phyloP scores from a whole-genome alignment of 2,113 vertebrate species.

The Gnathonemus longibarbis region DNA sequence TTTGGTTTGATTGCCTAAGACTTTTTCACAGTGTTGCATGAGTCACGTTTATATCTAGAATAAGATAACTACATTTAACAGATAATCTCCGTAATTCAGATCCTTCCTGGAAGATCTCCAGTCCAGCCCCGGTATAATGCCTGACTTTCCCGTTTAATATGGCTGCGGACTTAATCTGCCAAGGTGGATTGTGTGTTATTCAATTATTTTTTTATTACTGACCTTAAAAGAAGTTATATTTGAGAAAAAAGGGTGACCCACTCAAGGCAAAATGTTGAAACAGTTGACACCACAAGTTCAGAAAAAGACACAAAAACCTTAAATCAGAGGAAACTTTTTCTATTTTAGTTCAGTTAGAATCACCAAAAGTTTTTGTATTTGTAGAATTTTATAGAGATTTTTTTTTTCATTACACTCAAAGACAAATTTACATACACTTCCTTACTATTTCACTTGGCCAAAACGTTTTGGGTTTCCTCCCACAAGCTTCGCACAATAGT shows the following conservation, averaged over 20 bases:
- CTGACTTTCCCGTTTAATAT: neutral
- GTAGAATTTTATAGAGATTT: too few relatives aligned
- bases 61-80: neutral
- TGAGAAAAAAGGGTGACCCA: neutral
- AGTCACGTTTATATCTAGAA: neutral
- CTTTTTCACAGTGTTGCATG: neutral
- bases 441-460: too few relatives aligned
- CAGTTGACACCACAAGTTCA: too few relatives aligned
- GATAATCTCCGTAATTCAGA: neutral
- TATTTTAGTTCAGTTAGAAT: too few relatives aligned
- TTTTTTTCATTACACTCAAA: too few relatives aligned
- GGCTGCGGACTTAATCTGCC: neutral
- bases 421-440: too few relatives aligned
- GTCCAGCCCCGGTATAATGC: neutral
- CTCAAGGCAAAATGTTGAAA: neutral
- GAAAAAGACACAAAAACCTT: too few relatives aligned
- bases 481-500: too few relatives aligned
- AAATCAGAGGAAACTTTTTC: too few relatives aligned
- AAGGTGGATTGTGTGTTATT: neutral
- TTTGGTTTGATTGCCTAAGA: neutral
- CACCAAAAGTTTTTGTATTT: too few relatives aligned
- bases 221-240: neutral
- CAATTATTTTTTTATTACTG: neutral
- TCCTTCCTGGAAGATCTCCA: conserved; percentile 8
- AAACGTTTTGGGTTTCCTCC: too few relatives aligned